A percentile compares a stretch with the other conserved stretches of the same genome.
Conservation (phyloP, 2,888 invertebrate species). For the Argyresthia goedartella region DNA sequence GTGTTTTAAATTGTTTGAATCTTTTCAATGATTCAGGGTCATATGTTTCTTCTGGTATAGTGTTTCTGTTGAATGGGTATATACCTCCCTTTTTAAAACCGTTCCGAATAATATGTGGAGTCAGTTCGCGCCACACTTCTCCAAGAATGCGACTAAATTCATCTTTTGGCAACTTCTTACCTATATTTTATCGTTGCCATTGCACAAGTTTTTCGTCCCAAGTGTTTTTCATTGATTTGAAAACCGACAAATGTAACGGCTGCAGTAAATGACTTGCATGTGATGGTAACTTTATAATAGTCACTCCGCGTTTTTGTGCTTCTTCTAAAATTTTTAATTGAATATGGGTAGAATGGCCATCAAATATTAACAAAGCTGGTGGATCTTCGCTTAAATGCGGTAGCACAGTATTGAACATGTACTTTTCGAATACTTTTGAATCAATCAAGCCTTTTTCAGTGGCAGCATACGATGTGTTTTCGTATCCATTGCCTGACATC, state of each 20-base stretch:
- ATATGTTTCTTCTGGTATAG: constrained; percentile 8
- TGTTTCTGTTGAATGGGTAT: constrained; percentile 1
- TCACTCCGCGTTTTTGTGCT: constrained; percentile 12
- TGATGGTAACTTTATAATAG: constrained; percentile 17
- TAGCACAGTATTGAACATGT: constrained; percentile 10
- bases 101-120: constrained; percentile 12
- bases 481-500: constrained; percentile 6
- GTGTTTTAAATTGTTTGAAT: constrained; percentile 8
- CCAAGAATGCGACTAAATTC: constrained; percentile 16
- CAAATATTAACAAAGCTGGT: constrained; percentile 20
- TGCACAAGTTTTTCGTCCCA: constrained; percentile 18
- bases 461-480: constrained; percentile 16
- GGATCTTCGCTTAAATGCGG: constrained; percentile 12
- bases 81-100: constrained; percentile 15
- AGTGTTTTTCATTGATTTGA: constrained; percentile 19
- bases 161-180: constrained; percentile 15
- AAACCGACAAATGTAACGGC: constrained; percentile 17
- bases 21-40: constrained; percentile 9
- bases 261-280: constrained; percentile 18
- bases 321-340: constrained; percentile 16
- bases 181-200: constrained; percentile 18
- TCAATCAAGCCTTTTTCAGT: constrained; percentile 24
- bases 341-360: constrained; percentile 21
- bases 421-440: constrained; percentile 7
- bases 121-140: constrained; percentile 15